phyloP scores from a whole-genome alignment of 2,113 vertebrate genomes.

The Callipepla squamata region DNA sequence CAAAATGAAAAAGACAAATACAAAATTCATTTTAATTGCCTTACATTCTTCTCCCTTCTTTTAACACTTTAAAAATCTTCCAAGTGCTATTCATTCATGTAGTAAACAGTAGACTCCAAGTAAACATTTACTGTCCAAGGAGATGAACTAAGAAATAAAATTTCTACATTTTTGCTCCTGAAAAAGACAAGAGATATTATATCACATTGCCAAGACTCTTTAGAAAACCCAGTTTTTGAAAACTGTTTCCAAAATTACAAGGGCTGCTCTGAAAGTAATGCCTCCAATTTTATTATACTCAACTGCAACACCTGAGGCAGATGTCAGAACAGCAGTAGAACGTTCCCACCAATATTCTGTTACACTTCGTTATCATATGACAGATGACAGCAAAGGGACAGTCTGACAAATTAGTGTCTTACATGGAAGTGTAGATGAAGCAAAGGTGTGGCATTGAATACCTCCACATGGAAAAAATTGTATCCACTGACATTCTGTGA shows the following conservation, averaged over 20 bases:
- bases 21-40: background rate
- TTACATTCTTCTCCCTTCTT: background rate
- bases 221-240: background rate
- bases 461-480: background rate
- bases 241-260: background rate
- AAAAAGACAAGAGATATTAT: background rate
- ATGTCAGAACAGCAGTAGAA: background rate
- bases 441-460: background rate
- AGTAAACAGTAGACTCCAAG: background rate
- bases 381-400: background rate
- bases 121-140: background rate
- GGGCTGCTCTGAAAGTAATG: background rate
- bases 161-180: background rate
- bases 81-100: background rate
- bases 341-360: background rate
- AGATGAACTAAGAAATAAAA: background rate
- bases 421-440: background rate
- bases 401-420: background rate
- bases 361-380: background rate
- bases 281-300: background rate
- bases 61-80: background rate
- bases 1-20: background rate
- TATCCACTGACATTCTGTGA: background rate
- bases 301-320: background rate
- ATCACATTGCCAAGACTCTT: background rate